Evolutionary conservation across 1,140 invertebrate genomes (phyloP).

Genomic region (Drosophila sturtevanti): DNA sequence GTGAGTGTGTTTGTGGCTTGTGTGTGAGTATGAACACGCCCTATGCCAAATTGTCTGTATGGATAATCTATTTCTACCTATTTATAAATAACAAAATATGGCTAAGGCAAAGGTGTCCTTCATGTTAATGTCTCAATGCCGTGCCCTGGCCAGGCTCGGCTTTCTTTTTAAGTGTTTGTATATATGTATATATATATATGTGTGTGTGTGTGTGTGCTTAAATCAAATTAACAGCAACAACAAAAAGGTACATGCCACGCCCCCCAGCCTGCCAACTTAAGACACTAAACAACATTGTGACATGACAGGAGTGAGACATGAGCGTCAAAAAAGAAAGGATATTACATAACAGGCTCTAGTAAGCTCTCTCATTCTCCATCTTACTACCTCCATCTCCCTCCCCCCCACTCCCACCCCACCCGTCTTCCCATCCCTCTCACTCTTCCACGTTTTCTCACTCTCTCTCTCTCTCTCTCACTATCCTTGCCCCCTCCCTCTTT

Average conservation of each 20-base stretch:
- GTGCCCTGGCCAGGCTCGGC: slow-evolving; percentile 55
- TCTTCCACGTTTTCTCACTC: background rate
- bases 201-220: slow-evolving; percentile 44
- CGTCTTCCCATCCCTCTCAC: background rate
- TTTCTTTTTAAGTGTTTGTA: too few species aligned
- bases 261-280: slow-evolving; percentile 35
- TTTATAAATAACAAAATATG: slow-evolving; percentile 42
- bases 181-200: too few species aligned
- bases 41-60: slow-evolving; percentile 13
- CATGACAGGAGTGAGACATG: slow-evolving; percentile 70
- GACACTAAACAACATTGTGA: slow-evolving; percentile 53
- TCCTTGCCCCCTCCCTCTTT: background rate
- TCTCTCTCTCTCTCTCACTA: background rate
- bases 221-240: slow-evolving; percentile 68
- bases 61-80: slow-evolving; percentile 38
- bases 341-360: slow-evolving; percentile 76
- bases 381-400: background rate
- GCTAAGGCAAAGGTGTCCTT: slow-evolving; percentile 49
- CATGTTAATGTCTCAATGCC: slow-evolving; percentile 74
- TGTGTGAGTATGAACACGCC: slow-evolving; percentile 28
- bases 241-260: slow-evolving; percentile 66
- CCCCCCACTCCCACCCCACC: background rate
- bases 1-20: slow-evolving; percentile 31
- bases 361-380: slow-evolving; percentile 41
- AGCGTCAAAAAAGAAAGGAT: slow-evolving; percentile 54